Evolutionary conservation across 2,888 invertebrate genomes (phyloP), one percentile per base, ranked within the genome.

Genomic region (Meiosimyza platycephala): DNA sequence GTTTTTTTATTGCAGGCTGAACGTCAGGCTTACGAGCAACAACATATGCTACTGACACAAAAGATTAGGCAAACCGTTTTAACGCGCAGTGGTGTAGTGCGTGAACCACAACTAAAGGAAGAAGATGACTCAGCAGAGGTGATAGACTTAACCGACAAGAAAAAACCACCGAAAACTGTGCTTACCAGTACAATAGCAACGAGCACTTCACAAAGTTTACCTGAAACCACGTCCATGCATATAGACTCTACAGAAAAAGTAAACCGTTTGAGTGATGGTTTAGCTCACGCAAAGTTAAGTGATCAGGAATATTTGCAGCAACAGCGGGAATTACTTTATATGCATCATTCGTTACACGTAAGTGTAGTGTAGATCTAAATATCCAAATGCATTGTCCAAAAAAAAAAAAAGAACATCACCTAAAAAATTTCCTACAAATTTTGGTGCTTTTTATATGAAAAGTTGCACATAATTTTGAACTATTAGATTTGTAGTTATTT

Each of bases 1-100:
- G 1, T 5, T 3, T 16, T n/a, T 66, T 22, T 55, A 59, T 72
- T 76, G 7, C 72, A 88, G 80, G 89, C 89, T 67, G 89, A 90
- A 79, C 89, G 89, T 70, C 90, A 90, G 77, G 87, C 90, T 15
- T 89, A 90, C 76, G 90, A 90, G 76, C 83, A 86, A 77, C 83
- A 86, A 77, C 92, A 92, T 81, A 90, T 91, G 86, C 90, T 91
- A 85, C 89, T 93, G 76, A 91, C 94, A 59, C 93, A 96, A 88
- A 96, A 96, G 88, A 94, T 96, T 78, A 91, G 96, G 52, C 95
- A 96, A 85, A 95, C 96, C 16, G 95, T 94, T 15, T 86, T 96
- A 79, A 95, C 95, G 55, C 91, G 96, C 65, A 94, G 94, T 16
- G 92, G 91, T 54, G 79, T 76, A 54, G 76, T 74, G 40, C 65